A percentile compares a stretch with the other conserved stretches of the same genome.
phyloP scores from a whole-genome alignment of 2,113 vertebrate genomes.

The Bufo gargarizans region DNA sequence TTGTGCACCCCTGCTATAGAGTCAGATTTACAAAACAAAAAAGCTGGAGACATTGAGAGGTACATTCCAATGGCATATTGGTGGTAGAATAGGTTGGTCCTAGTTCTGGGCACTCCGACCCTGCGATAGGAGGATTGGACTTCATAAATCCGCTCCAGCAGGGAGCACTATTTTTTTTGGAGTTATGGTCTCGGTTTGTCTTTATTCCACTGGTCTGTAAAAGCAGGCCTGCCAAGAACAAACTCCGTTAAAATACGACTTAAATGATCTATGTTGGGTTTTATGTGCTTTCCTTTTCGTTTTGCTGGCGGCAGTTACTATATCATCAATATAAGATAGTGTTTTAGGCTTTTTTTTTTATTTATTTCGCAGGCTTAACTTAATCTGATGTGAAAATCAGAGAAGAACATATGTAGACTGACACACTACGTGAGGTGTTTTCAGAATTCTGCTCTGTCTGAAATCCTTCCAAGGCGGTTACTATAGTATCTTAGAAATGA shows the following conservation, averaged over 20 bases:
- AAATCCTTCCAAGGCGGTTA: neutral
- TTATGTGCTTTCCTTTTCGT: neutral
- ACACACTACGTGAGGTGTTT: constrained; percentile 34
- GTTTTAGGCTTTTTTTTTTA: neutral
- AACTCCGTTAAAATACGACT: neutral
- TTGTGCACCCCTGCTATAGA: no score
- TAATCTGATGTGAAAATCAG: constrained; percentile 38
- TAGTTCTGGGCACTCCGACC: no score
- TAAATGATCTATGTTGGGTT: neutral
- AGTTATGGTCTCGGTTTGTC: no score
- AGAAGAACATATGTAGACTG: constrained; percentile 26
- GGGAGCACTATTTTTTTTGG: no score
- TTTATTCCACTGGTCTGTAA: neutral
- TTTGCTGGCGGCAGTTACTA: neutral
- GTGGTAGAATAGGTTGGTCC: no score
- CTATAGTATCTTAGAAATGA: constrained; percentile 13
- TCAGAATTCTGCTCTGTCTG: neutral
- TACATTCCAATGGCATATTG: no score
- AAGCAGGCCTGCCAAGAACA: neutral
- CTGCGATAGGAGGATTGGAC: no score
- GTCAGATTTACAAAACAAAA: no score
- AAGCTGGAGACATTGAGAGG: no score
- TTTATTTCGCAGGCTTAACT: constrained; percentile 17
- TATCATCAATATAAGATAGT: neutral
- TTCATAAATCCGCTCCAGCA: no score